Conservation (phyloP, 2,797 vertebrate species). For the Vipera ursinii region DNA sequence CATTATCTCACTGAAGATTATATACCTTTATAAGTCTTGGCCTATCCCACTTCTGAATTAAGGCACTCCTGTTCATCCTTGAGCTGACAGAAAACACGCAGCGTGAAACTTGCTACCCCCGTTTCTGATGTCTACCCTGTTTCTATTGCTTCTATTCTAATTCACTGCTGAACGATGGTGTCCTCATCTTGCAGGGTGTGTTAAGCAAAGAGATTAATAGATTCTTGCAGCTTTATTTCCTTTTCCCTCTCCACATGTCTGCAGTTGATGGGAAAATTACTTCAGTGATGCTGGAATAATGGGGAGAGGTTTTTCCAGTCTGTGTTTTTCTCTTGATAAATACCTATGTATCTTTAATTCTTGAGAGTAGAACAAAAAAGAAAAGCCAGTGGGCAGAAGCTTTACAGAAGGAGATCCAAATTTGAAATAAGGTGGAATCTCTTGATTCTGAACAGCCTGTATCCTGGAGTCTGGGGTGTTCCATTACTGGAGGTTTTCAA, state of each 20-base stretch:
- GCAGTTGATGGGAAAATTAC: neutral
- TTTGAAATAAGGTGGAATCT: neutral
- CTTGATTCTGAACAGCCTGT: neutral
- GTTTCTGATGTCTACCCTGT: neutral
- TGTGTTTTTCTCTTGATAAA: neutral
- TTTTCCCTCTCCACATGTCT: neutral
- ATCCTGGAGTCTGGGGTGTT: neutral
- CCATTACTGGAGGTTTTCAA: neutral
- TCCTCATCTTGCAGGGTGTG: neutral
- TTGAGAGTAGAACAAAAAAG: neutral
- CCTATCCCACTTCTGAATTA: too few species aligned
- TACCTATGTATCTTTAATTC: neutral
- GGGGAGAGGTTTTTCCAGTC: neutral
- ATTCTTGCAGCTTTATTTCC: neutral
- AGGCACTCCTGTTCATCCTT: too few species aligned
- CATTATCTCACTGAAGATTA: neutral
- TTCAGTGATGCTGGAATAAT: neutral
- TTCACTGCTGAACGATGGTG: neutral
- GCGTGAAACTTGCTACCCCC: neutral
- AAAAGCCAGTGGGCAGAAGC: neutral
- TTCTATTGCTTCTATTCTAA: neutral
- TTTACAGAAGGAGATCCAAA: neutral
- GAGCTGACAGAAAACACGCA: too few species aligned
- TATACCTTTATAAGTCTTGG: neutral
- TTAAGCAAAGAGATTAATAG: neutral